Evolutionary conservation across 2,888 invertebrate genomes (phyloP), one percentile per base, ranked within the genome.

Genomic region (Brachynemurus nebulosus): DNA sequence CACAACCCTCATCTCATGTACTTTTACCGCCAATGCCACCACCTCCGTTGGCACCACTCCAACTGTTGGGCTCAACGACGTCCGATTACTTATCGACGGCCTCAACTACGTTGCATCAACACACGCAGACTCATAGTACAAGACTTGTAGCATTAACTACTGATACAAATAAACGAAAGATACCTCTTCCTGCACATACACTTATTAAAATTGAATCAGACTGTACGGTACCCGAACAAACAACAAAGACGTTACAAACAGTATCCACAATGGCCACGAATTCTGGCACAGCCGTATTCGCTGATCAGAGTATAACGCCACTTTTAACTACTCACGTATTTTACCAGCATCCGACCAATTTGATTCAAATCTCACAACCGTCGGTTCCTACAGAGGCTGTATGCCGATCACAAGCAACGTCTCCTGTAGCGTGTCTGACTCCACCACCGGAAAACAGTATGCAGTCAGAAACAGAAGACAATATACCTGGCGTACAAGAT

Each of bases 161-260:
- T 2, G 58, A 57, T 41, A 68, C 67, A 49, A 64, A 68, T 50
- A 67, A 69, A 51, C 65, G 71, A 48, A 68, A 70, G 52, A 68
- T 63, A 51, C 64, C 64, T 14, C 57, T 66, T 23, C 64, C 65
- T 1, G 70, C 73, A 11, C 69, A 72, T 35, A 66, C 69, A 8
- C 64, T 80, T 36, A 78, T 83, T 45, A 84, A 84, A 64, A 76
- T 83, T 43, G 84, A 84, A 61, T 77, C 82, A 2, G 81, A 80
- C 57, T 64, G 63, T 41, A 42, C 49, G 9, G 21, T 35, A 6
- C 17, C 44, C 5, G 43, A 42, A 49, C 65, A 64, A 50, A 17
- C 25, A 18, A 64, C 65, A 7, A 67, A 69, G 49, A 62, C 66
- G 30, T 55, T 61, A 42, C 53, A 52, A 45, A 65, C 59, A 49